A percentile compares a stretch with the other conserved stretches of the same genome.
Evolutionary conservation across 2,797 vertebrate genomes (phyloP).

Genomic region (Notolepis coatsorum): DNA sequence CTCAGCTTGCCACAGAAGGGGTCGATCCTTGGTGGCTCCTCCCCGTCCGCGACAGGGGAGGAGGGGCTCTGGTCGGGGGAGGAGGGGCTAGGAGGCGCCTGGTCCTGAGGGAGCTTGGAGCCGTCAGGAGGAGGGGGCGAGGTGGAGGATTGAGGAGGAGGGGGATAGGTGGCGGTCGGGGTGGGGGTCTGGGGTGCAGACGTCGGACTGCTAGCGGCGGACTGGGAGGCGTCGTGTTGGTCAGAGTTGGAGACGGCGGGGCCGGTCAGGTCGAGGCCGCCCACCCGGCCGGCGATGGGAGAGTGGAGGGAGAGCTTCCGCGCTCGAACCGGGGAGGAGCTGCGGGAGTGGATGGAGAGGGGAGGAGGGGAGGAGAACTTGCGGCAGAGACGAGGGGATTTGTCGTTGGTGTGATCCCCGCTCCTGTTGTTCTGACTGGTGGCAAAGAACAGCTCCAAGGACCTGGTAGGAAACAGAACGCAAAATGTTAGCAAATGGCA

Average conservation of each 20-base stretch:
- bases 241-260: constrained; percentile 76
- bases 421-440: constrained; percentile 90
- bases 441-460: constrained; percentile 96
- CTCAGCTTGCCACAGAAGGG: constrained; percentile 89
- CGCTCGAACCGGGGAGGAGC: constrained; percentile 91
- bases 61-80: constrained; percentile 90
- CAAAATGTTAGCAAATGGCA: constrained; percentile 31
- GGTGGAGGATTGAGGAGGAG: constrained; percentile 71
- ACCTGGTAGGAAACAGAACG: constrained; percentile 74
- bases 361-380: constrained; percentile 97
- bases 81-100: constrained; percentile 81
- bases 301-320: constrained; percentile 95
- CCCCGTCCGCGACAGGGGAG: constrained; percentile 77
- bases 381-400: constrained; percentile 93
- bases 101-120: constrained; percentile 83
- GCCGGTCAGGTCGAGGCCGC: constrained; percentile 87
- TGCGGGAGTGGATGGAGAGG: constrained; percentile 88
- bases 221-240: constrained; percentile 83
- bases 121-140: constrained; percentile 77
- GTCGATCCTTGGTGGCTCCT: constrained; percentile 86
- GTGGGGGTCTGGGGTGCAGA: constrained; percentile 78
- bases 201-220: constrained; percentile 87
- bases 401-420: constrained; percentile 88
- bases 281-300: constrained; percentile 86
- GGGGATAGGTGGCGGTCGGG: constrained; percentile 78